Conservation (phyloP, 2,113 vertebrate species). For the Ameiurus melas region DNA sequence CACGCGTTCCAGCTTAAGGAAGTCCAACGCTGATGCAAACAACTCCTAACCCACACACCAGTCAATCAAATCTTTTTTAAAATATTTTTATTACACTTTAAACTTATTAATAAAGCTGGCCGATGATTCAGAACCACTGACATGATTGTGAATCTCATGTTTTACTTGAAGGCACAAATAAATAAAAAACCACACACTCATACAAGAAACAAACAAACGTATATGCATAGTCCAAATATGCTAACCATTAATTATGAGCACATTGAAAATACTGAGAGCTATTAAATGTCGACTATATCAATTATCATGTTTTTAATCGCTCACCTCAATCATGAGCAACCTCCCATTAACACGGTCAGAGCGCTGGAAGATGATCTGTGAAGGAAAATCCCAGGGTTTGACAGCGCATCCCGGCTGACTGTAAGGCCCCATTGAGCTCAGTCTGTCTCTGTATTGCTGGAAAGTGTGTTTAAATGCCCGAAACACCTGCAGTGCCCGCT, state of each 20-base stretch:
- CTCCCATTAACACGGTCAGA: slow-evolving; percentile 65
- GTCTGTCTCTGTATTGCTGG: slow-evolving; percentile 52
- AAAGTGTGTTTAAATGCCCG: slow-evolving; percentile 71
- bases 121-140: too few species aligned
- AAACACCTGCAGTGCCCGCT: slow-evolving; percentile 64
- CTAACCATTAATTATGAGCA: neutral
- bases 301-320: too few species aligned
- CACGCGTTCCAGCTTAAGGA: slow-evolving; percentile 76
- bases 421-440: slow-evolving; percentile 56
- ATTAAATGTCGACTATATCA: neutral
- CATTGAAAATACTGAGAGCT: neutral
- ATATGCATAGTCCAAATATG: neutral
- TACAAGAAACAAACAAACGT: too few species aligned
- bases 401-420: slow-evolving; percentile 45
- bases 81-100: neutral
- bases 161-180: neutral
- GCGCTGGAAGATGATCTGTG: slow-evolving; percentile 65
- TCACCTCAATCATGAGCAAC: slow-evolving; percentile 65
- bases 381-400: slow-evolving; percentile 71
- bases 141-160: too few species aligned
- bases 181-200: neutral
- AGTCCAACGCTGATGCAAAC: slow-evolving; percentile 73
- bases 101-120: neutral
- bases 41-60: slow-evolving; percentile 66
- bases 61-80: too few species aligned